Base-by-base conservation (phyloP, 2,888 invertebrate species). In the Heliconius ismenius region DNA sequence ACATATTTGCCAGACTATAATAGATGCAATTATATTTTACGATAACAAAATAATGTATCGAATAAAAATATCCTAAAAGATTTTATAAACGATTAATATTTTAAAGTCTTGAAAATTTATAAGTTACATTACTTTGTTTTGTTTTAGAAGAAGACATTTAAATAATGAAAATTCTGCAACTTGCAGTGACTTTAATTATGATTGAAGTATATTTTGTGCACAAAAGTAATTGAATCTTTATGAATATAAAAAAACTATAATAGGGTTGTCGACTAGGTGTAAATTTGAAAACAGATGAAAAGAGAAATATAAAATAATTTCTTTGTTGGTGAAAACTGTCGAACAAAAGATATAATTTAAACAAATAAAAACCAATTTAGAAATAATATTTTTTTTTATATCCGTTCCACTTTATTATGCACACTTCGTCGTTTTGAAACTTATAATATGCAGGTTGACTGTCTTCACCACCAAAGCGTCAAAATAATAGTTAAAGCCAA, bases 171-270 rank as follows among this genome's bases (percentile, higher is more conserved):
- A 67, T 43, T 39, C 67, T 39, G 39, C 67, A 67, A 67, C 15
- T 43, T 43, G 67, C 39, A 67, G 24, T 24, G 67, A n/a, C 39
- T 43, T 39, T 24, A 9, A 65, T 7, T 67, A 43, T 24, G 4
- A 43, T 43, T 67, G 24, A 67, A 67, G 15, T 62, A 62, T 62
- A 62, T 62, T 67, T 67, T 67, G 67, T 67, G 67, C 67, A 67
- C 24, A 13, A 67, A 67, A 24, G 15, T 65, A 65, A n/a, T 39
- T 65, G 39, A 65, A 65, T 39, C 24, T 39, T n/a, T 39, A 65
- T 49, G 49, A 49, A 18, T 49, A 21, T 2, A 39, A 65, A 65
- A 7, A 39, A 32, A 15, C 18, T 63, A 28, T 32, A 65, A 67
- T 15, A 67, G 4, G 36, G n/a, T 13, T 39, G 24, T 67, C 67